Evolutionary conservation across 2,797 vertebrate species (phyloP).

Genomic region (Lagorchestes hirsutus): DNA sequence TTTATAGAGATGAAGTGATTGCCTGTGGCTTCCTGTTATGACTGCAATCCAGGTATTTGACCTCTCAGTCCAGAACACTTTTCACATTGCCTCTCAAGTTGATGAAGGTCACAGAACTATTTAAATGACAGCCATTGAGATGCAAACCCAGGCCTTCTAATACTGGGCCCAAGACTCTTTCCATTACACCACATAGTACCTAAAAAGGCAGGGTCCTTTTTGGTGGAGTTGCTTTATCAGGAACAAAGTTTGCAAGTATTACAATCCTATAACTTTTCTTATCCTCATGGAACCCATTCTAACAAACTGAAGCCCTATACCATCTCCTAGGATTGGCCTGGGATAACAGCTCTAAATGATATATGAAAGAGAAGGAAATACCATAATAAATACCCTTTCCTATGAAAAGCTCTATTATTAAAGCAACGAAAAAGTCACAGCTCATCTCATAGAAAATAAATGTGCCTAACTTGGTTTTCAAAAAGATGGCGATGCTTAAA

Average conservation of each 20-base stretch:
- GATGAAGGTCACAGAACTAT: neutral
- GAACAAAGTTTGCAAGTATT: slow-evolving; percentile 32
- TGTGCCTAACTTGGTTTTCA: neutral
- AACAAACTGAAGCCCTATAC: too few relatives aligned
- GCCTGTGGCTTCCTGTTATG: neutral
- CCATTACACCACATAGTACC: neutral
- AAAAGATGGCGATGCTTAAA: neutral
- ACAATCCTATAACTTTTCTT: neutral
- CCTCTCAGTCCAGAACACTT: neutral
- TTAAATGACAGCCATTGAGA: neutral
- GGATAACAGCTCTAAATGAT: neutral
- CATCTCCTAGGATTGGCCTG: neutral
- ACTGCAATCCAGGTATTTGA: neutral
- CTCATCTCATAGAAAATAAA: slow-evolving; percentile 15
- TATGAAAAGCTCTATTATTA: slow-evolving; percentile 23
- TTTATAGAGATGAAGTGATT: neutral
- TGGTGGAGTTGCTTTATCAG: slow-evolving; percentile 33
- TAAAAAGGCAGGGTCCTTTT: neutral
- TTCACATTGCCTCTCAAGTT: neutral
- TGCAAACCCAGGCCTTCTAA: neutral
- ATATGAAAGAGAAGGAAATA: slow-evolving; percentile 2
- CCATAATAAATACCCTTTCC: neutral
- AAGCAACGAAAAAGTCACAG: neutral
- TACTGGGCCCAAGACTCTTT: neutral
- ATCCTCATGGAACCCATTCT: neutral